Conservation (phyloP, 2,113 vertebrate genomes). For the Manacus vitellinus region DNA sequence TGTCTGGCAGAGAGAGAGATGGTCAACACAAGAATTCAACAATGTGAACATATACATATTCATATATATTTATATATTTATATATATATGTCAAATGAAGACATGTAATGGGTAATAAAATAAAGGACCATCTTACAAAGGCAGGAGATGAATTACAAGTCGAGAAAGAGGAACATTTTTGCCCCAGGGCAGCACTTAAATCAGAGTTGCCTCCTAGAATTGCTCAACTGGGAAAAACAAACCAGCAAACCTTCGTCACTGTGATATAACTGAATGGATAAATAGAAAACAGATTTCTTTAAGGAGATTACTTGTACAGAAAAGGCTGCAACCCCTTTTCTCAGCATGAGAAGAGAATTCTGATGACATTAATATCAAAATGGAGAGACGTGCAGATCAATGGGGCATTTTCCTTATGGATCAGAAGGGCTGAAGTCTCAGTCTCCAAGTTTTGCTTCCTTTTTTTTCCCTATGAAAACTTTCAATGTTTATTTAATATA, state of each 20-base stretch:
- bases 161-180: background rate
- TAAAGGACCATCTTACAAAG: background rate
- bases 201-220: background rate
- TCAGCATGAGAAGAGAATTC: background rate
- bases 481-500: too few species aligned
- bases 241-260: background rate
- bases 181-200: background rate
- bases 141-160: background rate
- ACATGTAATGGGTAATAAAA: background rate
- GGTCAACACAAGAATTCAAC: background rate
- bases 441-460: background rate
- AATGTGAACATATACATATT: background rate
- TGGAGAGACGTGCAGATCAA: background rate
- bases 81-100: background rate
- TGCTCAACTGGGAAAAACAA: background rate
- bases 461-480: background rate
- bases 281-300: background rate
- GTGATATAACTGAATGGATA: background rate
- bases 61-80: too few species aligned
- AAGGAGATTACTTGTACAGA: background rate
- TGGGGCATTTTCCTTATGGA: fast-evolving
- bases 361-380: background rate
- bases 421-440: background rate
- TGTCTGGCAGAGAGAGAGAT: background rate
- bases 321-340: background rate